These are phyloP conservation scores for Picus viridis DNA, from an alignment of 2,797 vertebrate species.

Conservation along the genomic window DNA sequence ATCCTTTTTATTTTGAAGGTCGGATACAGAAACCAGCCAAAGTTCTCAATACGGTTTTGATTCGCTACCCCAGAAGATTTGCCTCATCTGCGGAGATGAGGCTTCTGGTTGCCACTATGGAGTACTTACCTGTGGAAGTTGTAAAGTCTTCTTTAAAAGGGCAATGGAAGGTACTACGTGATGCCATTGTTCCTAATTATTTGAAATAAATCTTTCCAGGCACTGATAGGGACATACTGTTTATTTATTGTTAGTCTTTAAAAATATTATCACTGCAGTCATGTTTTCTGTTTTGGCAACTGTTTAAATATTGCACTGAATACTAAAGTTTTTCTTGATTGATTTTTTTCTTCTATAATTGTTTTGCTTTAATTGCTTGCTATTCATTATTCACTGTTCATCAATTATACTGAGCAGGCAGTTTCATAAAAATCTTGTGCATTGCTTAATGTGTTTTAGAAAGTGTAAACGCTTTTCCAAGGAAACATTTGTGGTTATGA, in stretches of 20 bases:
- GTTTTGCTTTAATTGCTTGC: neutral
- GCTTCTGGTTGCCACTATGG: conserved; percentile 98
- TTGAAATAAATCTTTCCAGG: neutral
- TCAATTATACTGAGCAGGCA: neutral
- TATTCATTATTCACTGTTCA: neutral
- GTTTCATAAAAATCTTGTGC: neutral
- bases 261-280: neutral
- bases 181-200: conserved; percentile 22
- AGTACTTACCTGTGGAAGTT: conserved; percentile 97
- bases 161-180: conserved; percentile 92
- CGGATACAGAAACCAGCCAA: conserved; percentile 78
- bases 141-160: conserved; percentile 99
- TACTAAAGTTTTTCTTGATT: neutral
- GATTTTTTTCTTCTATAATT: neutral
- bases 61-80: conserved; percentile 89
- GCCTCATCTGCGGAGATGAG: conserved; percentile 95
- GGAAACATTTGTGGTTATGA: neutral
- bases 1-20: conserved; percentile 72
- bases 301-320: neutral
- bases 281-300: neutral
- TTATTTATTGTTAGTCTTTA: neutral
- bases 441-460: neutral
- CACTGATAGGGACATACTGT: neutral
- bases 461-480: neutral
- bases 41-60: conserved; percentile 80